Percentiles rank a stretch among this genome's conserved stretches.
Conservation (phyloP, 2,113 vertebrate species). For the Cyanocitta stelleri region DNA sequence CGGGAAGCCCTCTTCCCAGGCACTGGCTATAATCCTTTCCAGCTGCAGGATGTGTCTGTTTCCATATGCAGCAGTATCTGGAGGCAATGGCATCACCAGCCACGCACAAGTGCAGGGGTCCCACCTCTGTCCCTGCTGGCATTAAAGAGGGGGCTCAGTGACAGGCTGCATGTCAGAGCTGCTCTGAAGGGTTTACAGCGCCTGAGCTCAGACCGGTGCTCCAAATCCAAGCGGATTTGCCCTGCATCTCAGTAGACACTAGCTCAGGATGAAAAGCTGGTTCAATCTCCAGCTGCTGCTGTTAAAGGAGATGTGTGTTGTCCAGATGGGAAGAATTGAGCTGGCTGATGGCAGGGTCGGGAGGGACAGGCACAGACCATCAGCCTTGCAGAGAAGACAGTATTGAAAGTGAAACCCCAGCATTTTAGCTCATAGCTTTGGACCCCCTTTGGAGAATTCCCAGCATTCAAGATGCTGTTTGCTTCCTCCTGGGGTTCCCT, state of each 20-base stretch:
- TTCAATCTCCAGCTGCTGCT: neutral
- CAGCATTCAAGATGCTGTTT: neutral
- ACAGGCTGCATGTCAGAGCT: neutral
- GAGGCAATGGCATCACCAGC: accelerated
- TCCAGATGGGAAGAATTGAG: neutral
- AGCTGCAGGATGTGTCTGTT: neutral
- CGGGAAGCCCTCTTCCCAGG: accelerated
- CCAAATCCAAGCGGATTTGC: neutral
- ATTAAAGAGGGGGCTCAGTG: neutral
- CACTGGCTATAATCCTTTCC: neutral
- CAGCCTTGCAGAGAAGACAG: neutral
- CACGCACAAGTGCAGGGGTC: accelerated
- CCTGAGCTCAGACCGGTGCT: accelerated
- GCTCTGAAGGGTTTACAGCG: neutral
- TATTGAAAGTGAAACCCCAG: neutral
- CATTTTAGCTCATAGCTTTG: neutral
- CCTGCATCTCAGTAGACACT: neutral
- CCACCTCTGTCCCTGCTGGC: neutral
- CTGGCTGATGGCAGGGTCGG: neutral
- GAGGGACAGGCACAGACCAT: neutral
- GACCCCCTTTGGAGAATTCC: neutral
- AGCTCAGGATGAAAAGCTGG: neutral
- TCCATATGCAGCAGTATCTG: neutral
- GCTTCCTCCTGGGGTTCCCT: neutral
- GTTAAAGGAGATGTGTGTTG: neutral